Conservation (phyloP, 2,113 vertebrate species). For the Serranochromis macrocephalus region DNA sequence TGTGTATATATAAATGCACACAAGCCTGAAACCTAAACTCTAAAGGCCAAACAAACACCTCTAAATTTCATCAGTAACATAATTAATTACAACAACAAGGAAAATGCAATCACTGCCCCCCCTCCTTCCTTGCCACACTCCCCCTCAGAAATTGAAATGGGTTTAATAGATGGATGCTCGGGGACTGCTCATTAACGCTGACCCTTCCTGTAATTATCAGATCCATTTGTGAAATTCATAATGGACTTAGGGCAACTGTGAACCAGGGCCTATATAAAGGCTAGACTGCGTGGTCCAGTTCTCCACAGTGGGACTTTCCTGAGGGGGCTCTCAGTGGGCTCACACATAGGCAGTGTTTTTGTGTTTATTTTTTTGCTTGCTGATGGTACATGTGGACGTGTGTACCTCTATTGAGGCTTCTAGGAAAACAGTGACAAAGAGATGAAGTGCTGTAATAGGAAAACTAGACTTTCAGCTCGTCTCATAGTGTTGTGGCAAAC, state of each 20-base stretch:
- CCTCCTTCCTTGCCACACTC: not conserved
- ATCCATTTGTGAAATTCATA: conserved; percentile 77
- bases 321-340: conserved; percentile 32
- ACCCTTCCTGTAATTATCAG: conserved; percentile 73
- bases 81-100: conserved; percentile 68
- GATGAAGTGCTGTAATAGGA: not conserved
- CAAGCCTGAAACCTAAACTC: not conserved
- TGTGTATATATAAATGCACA: not conserved
- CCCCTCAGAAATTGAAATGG: conserved; percentile 69
- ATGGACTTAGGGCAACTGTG: conserved; percentile 67
- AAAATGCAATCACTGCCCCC: conserved; percentile 61
- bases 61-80: conserved; percentile 62
- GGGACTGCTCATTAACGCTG: conserved; percentile 65
- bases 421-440: not conserved
- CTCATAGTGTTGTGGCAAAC: not conserved
- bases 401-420: not conserved
- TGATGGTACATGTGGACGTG: not conserved
- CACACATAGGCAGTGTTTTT: conserved; percentile 32
- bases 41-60: conserved; percentile 23
- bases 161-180: conserved; percentile 67
- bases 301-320: conserved; percentile 39
- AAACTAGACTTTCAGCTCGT: not conserved
- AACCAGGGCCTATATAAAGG: conserved; percentile 58
- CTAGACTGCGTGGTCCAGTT: conserved; percentile 55
- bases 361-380: conserved; percentile 14